Evolutionary conservation across 2,113 vertebrate species (phyloP), one percentile per base, ranked within the genome.

Genomic region (Dissostichus mawsoni): DNA sequence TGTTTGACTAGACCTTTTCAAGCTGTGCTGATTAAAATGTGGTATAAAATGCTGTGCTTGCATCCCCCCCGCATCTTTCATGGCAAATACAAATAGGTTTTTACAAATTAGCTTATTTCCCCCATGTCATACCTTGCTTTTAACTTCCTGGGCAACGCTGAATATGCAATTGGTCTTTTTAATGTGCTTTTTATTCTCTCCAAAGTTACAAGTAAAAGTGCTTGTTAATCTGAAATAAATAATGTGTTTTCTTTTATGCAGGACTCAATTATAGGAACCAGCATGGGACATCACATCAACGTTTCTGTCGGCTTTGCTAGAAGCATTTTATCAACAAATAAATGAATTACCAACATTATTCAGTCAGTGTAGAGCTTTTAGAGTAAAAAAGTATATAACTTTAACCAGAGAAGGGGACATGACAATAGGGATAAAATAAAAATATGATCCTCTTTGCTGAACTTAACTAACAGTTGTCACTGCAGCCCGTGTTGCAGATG

Each of bases 101-200:
- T 82, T 68, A 76, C 59, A 86, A 89, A 83, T 82, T 13, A 33
- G n/a, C 17, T 72, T 41, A 61, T 51, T 76, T 61, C 6, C 25
- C 61, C 14, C 8, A 9, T 74, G 20, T 84, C 64, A 76, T 50
- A 74, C 79, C 52, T 79, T 85, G 61, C 67, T 17, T 80, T 83
- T 74, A 74, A 70, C 62, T 57, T 50, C 51, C 11, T 12, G 79
- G 45, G 47, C 80, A 70, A 64, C 23, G 16, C 69, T 67, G 67
- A 87, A 74, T 67, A 69, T 71, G 25, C 44, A 73, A 33, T 73
- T 63, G 23, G 50, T 77, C 58, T 64, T 88, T 78, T 75, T n/a
- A 82, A 29, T 89, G 85, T 78, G 68, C 74, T 74, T 86, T 91
- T 87, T 79, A 75, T 87, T 88, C 87, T 58, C 74, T 87, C 63